phyloP scores from a whole-genome alignment of 2,888 invertebrate genomes.

The Helleia helle region DNA sequence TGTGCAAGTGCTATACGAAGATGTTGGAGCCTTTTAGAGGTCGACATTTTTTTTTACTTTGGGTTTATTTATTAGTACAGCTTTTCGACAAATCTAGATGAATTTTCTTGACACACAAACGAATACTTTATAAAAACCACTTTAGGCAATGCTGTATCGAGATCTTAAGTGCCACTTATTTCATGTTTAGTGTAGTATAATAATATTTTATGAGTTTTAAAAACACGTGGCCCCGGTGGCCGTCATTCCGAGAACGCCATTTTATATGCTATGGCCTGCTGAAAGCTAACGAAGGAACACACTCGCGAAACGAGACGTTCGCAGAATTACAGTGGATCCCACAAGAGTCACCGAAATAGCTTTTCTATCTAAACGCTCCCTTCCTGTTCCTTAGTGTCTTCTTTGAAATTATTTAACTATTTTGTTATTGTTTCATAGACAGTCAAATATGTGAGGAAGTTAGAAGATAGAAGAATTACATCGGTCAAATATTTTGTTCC shows the following conservation, averaged over 20 bases:
- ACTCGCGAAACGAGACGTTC: constrained; percentile 35
- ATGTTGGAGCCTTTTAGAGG: too few species aligned
- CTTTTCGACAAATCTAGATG: too few species aligned
- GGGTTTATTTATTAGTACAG: too few species aligned
- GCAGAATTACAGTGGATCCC: constrained; percentile 23
- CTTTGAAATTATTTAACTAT: constrained; percentile 9
- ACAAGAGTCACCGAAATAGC: constrained; percentile 20
- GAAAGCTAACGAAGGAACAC: constrained; percentile 55
- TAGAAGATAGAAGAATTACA: too few species aligned
- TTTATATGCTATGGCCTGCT: constrained; percentile 65
- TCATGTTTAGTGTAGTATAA: constrained; percentile 16
- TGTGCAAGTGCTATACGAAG: too few species aligned
- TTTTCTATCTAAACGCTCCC: constrained; percentile 18
- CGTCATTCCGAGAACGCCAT: constrained; percentile 51
- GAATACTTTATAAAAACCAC: too few species aligned
- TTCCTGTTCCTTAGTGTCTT: constrained; percentile 21
- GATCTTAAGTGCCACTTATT: background rate
- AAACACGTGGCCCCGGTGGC: constrained; percentile 49
- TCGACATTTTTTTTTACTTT: too few species aligned
- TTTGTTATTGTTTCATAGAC: background rate
- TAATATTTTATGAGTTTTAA: constrained; percentile 44
- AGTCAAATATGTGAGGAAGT: too few species aligned
- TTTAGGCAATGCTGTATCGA: too few species aligned
- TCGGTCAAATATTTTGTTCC: too few species aligned
- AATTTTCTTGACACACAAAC: too few species aligned